phyloP scores from a whole-genome alignment of 2,113 vertebrate species.

The Seriola dumerili region DNA sequence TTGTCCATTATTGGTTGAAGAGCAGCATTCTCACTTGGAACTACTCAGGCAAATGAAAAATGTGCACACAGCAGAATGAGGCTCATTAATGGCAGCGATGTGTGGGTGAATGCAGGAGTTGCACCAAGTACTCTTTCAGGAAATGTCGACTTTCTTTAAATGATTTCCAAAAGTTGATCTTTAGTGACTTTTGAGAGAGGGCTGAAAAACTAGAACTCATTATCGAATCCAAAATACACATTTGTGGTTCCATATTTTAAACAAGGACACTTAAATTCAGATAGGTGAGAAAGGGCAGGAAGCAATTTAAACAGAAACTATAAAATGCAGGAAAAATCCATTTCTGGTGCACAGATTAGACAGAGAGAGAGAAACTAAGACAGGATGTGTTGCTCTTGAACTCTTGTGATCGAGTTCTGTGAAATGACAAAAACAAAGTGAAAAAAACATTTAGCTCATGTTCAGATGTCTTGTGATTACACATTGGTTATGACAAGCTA shows the following conservation, averaged over 20 bases:
- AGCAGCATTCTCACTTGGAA: slow-evolving; percentile 48
- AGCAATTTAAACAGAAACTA: slow-evolving; percentile 29
- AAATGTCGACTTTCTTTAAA: slow-evolving; percentile 28
- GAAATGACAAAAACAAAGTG: slow-evolving; percentile 38
- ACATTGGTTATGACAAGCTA: slow-evolving; percentile 24
- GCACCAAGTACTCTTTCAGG: neutral
- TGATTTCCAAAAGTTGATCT: slow-evolving; percentile 33
- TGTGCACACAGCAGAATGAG: slow-evolving; percentile 32
- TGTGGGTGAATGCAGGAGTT: slow-evolving; percentile 20
- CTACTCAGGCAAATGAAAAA: slow-evolving; percentile 47
- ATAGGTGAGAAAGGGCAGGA: slow-evolving; percentile 20
- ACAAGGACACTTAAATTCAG: neutral
- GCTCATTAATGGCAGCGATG: slow-evolving; percentile 29
- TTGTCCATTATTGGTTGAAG: slow-evolving; percentile 57
- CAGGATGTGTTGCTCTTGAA: slow-evolving; percentile 24
- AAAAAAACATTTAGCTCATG: slow-evolving; percentile 1
- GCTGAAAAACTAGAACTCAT: slow-evolving; percentile 12
- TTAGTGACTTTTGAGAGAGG: slow-evolving; percentile 29
- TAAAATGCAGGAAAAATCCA: slow-evolving; percentile 29
- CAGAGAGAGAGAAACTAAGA: neutral
- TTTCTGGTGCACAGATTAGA: slow-evolving; percentile 28
- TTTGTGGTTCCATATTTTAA: slow-evolving; percentile 37
- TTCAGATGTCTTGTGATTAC: slow-evolving; percentile 22
- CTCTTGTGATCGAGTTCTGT: slow-evolving; percentile 4
- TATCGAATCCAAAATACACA: slow-evolving; percentile 30